Evolutionary conservation across 2,888 invertebrate genomes (phyloP).

Genomic region (Drosophila sordidula): DNA sequence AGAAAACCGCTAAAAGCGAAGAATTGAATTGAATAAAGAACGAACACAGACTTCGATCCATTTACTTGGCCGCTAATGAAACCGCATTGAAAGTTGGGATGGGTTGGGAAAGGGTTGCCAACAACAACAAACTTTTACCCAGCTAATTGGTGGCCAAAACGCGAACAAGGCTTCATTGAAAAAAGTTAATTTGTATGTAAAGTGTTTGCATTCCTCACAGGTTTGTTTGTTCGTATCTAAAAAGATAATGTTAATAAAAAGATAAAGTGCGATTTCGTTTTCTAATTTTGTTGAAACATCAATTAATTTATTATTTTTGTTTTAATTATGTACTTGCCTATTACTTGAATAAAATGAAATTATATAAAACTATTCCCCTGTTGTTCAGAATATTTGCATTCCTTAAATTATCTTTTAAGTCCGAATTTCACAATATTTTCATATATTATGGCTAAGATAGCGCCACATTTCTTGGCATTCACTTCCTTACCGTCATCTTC

Average conservation of each 20-base stretch:
- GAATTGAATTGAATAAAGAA: conserved; percentile 9
- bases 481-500: neutral
- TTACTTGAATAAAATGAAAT: neutral
- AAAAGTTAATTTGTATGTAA: conserved; percentile 4
- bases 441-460: neutral
- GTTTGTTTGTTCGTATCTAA: neutral
- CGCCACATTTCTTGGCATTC: neutral
- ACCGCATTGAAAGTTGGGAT: conserved; percentile 58
- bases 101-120: conserved; percentile 48
- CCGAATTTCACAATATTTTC: neutral
- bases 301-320: too few species aligned
- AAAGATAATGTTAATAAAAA: neutral
- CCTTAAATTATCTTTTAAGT: neutral
- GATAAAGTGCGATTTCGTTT: too few species aligned
- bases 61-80: conserved; percentile 60
- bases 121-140: conserved; percentile 41
- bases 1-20: conserved; percentile 62
- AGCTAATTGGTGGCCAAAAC: conserved; percentile 44
- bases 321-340: too few species aligned
- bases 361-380: neutral
- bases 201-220: too few species aligned
- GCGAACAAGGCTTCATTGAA: conserved; percentile 12
- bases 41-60: conserved; percentile 47
- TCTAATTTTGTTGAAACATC: too few species aligned
- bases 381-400: neutral